Evolutionary conservation across 2,113 vertebrate species (phyloP), one percentile per base, ranked within the genome.

Genomic region (Glaucomys volans): DNA sequence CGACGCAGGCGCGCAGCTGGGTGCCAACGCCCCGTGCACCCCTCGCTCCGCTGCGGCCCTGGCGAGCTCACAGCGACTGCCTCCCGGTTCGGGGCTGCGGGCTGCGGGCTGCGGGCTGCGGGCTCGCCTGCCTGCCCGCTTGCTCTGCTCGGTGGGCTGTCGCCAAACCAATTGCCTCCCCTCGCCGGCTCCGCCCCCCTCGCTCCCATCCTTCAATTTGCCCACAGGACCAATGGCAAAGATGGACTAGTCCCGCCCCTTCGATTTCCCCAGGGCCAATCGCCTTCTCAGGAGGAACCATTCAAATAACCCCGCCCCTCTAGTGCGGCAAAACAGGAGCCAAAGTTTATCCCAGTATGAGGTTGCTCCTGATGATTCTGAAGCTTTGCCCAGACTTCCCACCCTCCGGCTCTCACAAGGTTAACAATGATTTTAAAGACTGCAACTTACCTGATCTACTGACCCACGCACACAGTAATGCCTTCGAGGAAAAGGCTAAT

Each of bases 161-260:
- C 0, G 62, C 40, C 57, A 11, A 92, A 74, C 57, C 74, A 66
- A 83, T 28, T 42, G 75, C 88, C 72, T 54, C 80, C 85, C 76
- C 72, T 59, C 30, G 4, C 22, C 69, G 90, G 82, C 95, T 95
- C 91, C 89, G 80, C 95, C 97, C 95, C 76, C 71, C 87, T 87
- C 14, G 22, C 91, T 22, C 44, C 71, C 86, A 67, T 81, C 92
- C 94, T 85, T 94, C 67, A 90, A 82, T 84, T 90, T 40, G 90
- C 81, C n/a, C 0, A 10, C 90, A 66, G 84, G 79, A 92, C 94
- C 97, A 93, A 93, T 90, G n/a, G 94, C 90, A 97, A 96, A 91
- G 64, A 82, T 84, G 59, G 42, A 57, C 52, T 96, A 91, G 88
- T 66, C 94, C 95, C 91, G 75, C 76, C 96, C 96, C 72, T 42